These are phyloP conservation scores for Colinus virginianus DNA, from an alignment of 2,113 vertebrate genomes.

Conservation along the genomic window DNA sequence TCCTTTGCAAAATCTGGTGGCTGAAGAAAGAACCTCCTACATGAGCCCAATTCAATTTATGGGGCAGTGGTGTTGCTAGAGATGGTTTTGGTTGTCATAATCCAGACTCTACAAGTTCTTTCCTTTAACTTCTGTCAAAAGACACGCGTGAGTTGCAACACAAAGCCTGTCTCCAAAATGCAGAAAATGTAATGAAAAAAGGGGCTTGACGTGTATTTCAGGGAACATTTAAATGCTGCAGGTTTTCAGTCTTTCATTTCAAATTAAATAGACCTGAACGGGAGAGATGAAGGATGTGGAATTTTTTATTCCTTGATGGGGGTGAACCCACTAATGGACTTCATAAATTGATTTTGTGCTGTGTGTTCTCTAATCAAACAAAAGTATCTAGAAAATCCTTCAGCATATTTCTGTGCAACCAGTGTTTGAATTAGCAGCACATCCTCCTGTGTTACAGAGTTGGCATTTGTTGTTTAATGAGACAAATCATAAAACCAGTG, in stretches of 20 bases:
- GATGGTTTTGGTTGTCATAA: background rate
- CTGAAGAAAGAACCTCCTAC: background rate
- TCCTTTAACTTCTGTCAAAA: background rate
- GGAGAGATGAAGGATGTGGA: background rate
- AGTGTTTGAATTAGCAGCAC: background rate
- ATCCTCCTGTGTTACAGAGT: background rate
- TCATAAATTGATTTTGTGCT: constrained; percentile 20
- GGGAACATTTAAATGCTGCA: background rate
- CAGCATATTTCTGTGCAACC: background rate
- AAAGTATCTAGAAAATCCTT: background rate
- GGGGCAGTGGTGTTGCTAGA: background rate
- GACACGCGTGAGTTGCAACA: background rate
- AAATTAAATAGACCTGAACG: background rate
- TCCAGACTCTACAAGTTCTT: background rate
- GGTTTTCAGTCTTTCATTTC: background rate
- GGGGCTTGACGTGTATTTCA: background rate
- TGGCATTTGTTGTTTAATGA: background rate
- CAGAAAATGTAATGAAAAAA: background rate
- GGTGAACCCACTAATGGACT: background rate
- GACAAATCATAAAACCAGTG: background rate
- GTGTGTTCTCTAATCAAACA: constrained; percentile 8
- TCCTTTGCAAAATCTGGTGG: background rate
- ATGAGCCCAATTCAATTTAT: background rate
- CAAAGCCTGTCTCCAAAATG: background rate
- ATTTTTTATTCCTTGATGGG: background rate